phyloP scores from a whole-genome alignment of 2,797 vertebrate species.

The Nannoperca obscura region DNA sequence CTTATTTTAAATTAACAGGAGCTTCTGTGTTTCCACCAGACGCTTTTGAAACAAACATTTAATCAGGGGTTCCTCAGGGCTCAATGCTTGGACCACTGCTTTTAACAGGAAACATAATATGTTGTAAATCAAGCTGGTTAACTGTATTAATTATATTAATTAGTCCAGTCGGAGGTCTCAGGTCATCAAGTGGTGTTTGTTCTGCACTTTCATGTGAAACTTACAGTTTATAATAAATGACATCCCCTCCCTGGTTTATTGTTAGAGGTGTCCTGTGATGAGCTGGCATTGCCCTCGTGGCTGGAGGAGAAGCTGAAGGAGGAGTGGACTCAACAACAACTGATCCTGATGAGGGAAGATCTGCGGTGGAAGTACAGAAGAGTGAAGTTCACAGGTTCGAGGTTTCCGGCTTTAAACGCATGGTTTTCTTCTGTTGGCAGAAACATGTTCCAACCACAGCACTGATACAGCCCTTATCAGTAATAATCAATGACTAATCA shows the following conservation, averaged over 20 bases:
- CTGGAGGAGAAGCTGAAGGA: slow-evolving; percentile 81
- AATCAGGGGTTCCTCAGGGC: background rate
- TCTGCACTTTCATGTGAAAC: background rate
- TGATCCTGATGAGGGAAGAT: slow-evolving; percentile 83
- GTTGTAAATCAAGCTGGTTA: background rate
- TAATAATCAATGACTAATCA: background rate
- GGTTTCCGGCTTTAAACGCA: background rate
- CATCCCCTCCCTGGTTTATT: background rate
- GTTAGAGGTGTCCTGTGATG: slow-evolving; percentile 76
- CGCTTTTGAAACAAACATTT: background rate
- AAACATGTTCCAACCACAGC: no score
- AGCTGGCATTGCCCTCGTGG: slow-evolving; percentile 63
- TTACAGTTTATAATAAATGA: background rate
- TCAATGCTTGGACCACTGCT: background rate
- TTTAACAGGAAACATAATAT: no score
- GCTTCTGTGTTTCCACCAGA: background rate
- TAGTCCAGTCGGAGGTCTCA: no score
- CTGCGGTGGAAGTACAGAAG: slow-evolving; percentile 78
- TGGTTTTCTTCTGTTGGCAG: background rate
- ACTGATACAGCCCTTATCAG: background rate
- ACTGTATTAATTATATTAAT: background rate
- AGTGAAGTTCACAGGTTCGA: slow-evolving; percentile 89
- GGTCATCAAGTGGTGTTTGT: no score
- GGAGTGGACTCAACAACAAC: slow-evolving; percentile 87
- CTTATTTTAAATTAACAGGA: no score